Percentiles rank a stretch among this genome's conserved stretches.
Conservation (phyloP, 2,797 vertebrate species). For the Muscicapa comitata region DNA sequence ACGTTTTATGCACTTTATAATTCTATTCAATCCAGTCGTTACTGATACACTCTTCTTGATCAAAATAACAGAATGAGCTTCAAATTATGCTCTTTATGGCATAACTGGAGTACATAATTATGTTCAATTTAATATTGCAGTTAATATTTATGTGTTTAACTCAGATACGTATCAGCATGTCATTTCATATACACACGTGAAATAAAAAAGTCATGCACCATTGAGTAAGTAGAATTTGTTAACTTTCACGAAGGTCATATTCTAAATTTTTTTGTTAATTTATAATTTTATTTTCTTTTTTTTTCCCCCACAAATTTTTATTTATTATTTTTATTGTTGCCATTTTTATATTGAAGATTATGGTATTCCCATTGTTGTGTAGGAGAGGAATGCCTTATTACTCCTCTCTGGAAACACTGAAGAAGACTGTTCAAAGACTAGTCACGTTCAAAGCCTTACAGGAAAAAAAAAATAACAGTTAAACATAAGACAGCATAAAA, state of each 20-base stretch:
- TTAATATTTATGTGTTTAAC: background rate
- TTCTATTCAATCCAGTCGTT: background rate
- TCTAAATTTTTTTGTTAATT: background rate
- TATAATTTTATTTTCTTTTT: background rate
- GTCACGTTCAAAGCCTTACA: background rate
- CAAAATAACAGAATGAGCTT: background rate
- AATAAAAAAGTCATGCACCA: background rate
- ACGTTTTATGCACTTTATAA: background rate
- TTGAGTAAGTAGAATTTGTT: background rate
- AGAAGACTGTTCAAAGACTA: background rate
- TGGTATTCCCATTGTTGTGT: background rate
- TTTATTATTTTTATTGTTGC: background rate
- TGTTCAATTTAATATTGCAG: background rate
- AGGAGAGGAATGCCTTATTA: background rate
- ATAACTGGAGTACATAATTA: background rate
- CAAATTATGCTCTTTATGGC: background rate
- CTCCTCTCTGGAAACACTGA: background rate
- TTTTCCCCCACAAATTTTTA: background rate
- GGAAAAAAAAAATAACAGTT: background rate
- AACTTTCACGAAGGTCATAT: background rate
- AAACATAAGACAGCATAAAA: background rate
- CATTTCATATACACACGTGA: background rate
- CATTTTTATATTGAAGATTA: background rate
- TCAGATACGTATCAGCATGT: background rate
- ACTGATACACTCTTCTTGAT: background rate